Evolutionary conservation across 2,888 invertebrate genomes (phyloP).

Genomic region (Agrochola macilenta): DNA sequence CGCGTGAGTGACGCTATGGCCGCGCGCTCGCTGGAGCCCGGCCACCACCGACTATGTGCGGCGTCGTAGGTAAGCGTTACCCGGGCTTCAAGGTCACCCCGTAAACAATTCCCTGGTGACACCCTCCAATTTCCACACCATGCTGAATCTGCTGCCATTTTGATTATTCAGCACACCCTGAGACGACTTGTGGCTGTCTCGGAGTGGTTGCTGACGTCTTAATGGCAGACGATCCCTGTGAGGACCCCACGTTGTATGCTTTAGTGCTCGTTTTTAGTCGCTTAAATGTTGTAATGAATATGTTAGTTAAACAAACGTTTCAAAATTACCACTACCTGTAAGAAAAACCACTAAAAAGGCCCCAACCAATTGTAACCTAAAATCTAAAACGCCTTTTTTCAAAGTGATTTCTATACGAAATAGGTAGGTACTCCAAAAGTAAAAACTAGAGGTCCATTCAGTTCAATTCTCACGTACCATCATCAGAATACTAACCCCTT

Average conservation of each 20-base stretch:
- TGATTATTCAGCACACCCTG: slow-evolving; percentile 39
- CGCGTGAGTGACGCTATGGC: slow-evolving; percentile 85
- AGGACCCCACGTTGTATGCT: slow-evolving; percentile 41
- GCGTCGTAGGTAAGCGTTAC: slow-evolving; percentile 83
- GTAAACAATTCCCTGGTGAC: slow-evolving; percentile 78
- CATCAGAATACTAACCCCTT: not conserved
- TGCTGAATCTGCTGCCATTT: slow-evolving; percentile 58
- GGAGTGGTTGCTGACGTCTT: slow-evolving; percentile 18
- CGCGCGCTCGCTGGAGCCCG: slow-evolving; percentile 84
- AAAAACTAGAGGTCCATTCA: slow-evolving; percentile 6
- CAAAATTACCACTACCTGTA: not conserved
- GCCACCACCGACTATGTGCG: slow-evolving; percentile 85
- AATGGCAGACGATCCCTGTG: slow-evolving; percentile 51
- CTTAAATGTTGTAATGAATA: slow-evolving; percentile 38
- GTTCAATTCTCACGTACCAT: not conserved
- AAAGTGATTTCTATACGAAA: slow-evolving; percentile 11
- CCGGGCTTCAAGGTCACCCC: slow-evolving; percentile 82
- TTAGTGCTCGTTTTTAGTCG: slow-evolving; percentile 30
- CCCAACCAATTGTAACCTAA: slow-evolving; percentile 35
- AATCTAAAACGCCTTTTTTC: slow-evolving; percentile 48
- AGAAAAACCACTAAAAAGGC: slow-evolving; percentile 2
- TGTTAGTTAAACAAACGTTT: not conserved
- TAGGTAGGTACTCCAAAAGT: not conserved
- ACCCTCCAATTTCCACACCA: slow-evolving; percentile 63
- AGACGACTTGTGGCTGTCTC: slow-evolving; percentile 24